Evolutionary conservation across 2,113 vertebrate genomes (phyloP).

Genomic region (Engraulis encrasicolus): DNA sequence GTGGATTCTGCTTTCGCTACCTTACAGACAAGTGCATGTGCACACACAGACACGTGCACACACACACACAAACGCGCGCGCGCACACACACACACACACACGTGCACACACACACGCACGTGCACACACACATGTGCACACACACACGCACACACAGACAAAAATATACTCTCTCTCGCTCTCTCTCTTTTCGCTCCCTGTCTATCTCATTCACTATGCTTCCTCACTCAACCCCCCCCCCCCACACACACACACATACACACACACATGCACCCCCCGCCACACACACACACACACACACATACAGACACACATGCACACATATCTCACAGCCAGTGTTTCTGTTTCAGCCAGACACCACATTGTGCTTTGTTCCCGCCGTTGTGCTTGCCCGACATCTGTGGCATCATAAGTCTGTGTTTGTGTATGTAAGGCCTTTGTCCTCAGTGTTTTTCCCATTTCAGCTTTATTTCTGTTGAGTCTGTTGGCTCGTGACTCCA

Average conservation of each 20-base stretch:
- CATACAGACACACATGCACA: background rate
- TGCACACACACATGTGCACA: background rate
- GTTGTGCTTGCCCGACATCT: background rate
- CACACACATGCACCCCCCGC: background rate
- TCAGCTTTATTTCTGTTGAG: background rate
- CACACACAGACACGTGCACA: background rate
- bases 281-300: background rate
- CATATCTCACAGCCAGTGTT: background rate
- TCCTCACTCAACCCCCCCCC: background rate
- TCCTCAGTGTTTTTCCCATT: background rate
- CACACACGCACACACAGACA: background rate
- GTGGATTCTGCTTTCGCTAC: background rate
- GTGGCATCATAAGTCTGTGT: background rate
- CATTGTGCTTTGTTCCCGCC: background rate
- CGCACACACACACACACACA: background rate
- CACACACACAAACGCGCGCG: background rate
- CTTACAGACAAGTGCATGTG: background rate
- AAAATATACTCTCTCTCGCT: too few relatives aligned
- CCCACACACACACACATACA: background rate
- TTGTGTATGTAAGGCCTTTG: background rate
- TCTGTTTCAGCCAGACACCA: constrained; percentile 17
- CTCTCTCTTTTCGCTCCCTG: too few relatives aligned
- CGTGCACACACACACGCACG: background rate
- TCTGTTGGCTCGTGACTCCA: background rate
- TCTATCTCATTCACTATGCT: too few relatives aligned